Conservation (phyloP, 2,888 invertebrate species). For the Drosophila meridiana region DNA sequence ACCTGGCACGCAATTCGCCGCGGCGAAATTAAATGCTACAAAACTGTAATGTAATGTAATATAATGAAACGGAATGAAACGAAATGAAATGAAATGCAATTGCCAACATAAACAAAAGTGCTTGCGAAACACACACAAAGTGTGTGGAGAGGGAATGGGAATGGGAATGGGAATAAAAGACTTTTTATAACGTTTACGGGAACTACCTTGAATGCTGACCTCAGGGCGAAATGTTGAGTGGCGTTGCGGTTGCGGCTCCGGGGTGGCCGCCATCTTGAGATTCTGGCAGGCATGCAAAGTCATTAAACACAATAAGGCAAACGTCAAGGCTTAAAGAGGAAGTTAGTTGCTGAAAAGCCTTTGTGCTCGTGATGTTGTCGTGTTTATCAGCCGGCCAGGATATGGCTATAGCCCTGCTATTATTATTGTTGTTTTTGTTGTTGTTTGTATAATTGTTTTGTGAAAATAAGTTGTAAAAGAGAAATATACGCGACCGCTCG, state of each 20-base stretch:
- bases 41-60: conserved; percentile 12
- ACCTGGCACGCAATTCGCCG: conserved; percentile 48
- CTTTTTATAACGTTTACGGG: conserved; percentile 8
- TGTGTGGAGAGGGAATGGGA: background rate
- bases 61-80: conserved; percentile 27
- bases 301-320: conserved; percentile 70
- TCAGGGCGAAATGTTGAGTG: conserved; percentile 13
- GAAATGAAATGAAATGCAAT: conserved; percentile 41
- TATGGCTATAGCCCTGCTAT: conserved; percentile 38
- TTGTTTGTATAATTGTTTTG: conserved; percentile 76
- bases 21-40: conserved; percentile 22
- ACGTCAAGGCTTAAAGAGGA: conserved; percentile 57
- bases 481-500: conserved; percentile 37
- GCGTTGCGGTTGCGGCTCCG: conserved; percentile 1
- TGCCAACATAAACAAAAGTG: conserved; percentile 40
- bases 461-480: conserved; percentile 64
- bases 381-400: conserved; percentile 69
- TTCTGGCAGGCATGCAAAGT: conserved; percentile 63
- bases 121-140: background rate
- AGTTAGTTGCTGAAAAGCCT: conserved; percentile 36
- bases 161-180: background rate
- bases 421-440: conserved; percentile 38
- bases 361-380: conserved; percentile 72
- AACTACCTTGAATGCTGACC: conserved; percentile 32
- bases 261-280: conserved; percentile 37